Evolutionary conservation across 2,113 vertebrate genomes (phyloP), one percentile per base, ranked within the genome.

Genomic region (Orthonyx spaldingii): DNA sequence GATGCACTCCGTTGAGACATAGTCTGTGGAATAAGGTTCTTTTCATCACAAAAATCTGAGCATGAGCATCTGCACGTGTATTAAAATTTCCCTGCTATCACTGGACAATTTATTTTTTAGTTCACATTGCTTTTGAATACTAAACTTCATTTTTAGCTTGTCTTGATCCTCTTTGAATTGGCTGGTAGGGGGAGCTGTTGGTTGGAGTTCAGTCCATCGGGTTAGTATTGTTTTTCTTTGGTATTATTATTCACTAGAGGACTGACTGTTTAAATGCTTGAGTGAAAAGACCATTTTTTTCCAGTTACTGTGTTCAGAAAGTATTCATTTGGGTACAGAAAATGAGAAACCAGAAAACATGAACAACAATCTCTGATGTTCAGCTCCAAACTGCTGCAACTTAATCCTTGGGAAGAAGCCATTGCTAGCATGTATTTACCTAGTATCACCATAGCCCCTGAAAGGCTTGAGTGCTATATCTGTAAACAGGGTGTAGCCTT

Each of bases 171-270:
- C 52, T 87, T 81, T 53, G 70, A 85, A 59, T 71, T 92, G 30
- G 27, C 78, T 92, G 95, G 60, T 76, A 97, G 95, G 86, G 94
- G 95, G 94, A 96, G 97, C 95, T 96, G 65, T 94, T 94, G 95
- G 35, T 86, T 89, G 87, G 69, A 79, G 80, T 95, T 96, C 68
- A 70, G 69, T 96, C 66, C 65, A 68, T 91, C 65, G 10, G 0
- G 83, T 82, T 78, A 89, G 63, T 64, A 74, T 21, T 95, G 82
- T 93, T 96, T 96, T 91, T 72, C 90, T 69, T 91, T 87, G 64
- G 87, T 88, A 32, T 91, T 95, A 91, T 90, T 97, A 66, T 86
- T 71, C 95, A 82, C 82, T 91, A 47, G 95, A 95, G 94, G 71
- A 64, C 70, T 85, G 94, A 41, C 90, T 91, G 75, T 76, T 91